Percentiles rank a stretch among this genome's conserved stretches.
These are phyloP conservation scores for Pseudocheirus occidentalis DNA, from an alignment of 2,797 vertebrate species.

Conservation along the genomic window DNA sequence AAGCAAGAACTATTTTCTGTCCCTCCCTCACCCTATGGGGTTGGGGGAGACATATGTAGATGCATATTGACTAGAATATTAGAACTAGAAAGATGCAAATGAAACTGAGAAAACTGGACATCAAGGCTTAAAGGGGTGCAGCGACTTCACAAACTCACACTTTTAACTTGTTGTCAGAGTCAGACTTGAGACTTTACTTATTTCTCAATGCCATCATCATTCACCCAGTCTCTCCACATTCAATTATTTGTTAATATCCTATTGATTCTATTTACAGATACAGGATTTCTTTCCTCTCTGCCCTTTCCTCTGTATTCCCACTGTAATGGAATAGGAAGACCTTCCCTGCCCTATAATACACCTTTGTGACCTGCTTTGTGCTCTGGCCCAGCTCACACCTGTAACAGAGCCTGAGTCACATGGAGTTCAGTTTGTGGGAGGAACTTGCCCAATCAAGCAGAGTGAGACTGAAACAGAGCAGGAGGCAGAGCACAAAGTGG, in stretches of 20 bases:
- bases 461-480: too few relatives aligned
- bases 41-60: neutral
- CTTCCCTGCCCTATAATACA: too few relatives aligned
- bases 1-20: conserved; percentile 33
- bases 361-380: too few relatives aligned
- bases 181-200: neutral
- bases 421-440: too few relatives aligned
- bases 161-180: neutral
- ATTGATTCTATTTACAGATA: neutral
- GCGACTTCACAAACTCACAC: neutral
- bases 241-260: neutral
- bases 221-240: neutral
- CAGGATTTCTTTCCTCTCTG: neutral
- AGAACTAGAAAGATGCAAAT: neutral
- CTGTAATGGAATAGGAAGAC: neutral
- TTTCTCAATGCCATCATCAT: neutral
- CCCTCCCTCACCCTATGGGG: neutral
- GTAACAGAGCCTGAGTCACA: too few relatives aligned
- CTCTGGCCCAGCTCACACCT: too few relatives aligned
- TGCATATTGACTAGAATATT: neutral
- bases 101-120: neutral
- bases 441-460: too few relatives aligned
- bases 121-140: neutral
- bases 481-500: too few relatives aligned
- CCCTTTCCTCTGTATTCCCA: neutral